A percentile compares a stretch with the other conserved stretches of the same genome.
These are phyloP conservation scores for Patiria pectinifera DNA, from an alignment of 53 echinoderm and acorn worm species.

Conservation along the genomic window DNA sequence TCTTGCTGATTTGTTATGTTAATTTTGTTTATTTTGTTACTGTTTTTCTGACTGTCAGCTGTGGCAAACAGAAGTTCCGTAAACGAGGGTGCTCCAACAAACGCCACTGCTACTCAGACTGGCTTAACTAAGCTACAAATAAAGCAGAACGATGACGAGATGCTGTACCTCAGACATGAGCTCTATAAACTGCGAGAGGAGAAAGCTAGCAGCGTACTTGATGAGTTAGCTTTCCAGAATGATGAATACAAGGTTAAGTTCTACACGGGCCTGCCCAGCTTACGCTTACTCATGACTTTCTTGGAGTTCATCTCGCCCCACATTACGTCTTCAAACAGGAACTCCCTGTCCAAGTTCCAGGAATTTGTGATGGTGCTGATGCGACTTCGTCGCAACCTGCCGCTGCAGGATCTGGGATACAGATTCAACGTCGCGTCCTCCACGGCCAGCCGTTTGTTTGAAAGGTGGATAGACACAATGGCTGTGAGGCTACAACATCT, in stretches of 20 bases:
- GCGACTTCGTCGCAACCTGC: slow-evolving; percentile 16
- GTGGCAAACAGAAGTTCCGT: neutral
- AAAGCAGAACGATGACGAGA: neutral
- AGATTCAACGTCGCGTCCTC: neutral
- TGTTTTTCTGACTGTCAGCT: neutral
- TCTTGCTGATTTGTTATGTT: neutral
- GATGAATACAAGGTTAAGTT: slow-evolving; percentile 10
- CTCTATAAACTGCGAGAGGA: neutral
- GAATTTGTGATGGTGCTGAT: slow-evolving; percentile 46
- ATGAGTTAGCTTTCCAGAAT: slow-evolving; percentile 9
- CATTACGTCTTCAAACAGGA: neutral
- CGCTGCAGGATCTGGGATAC: slow-evolving; percentile 33
- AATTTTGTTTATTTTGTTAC: neutral
- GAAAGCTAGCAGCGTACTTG: neutral
- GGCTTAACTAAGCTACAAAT: neutral
- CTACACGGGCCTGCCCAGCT: slow-evolving; percentile 45
- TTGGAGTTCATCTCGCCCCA: neutral
- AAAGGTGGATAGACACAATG: neutral
- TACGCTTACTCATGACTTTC: neutral
- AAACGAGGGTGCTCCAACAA: neutral
- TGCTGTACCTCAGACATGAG: neutral
- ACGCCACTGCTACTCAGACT: neutral
- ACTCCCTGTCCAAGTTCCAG: neutral
- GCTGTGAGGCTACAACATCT: neutral
- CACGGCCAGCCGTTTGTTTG: slow-evolving; percentile 12